phyloP scores from a whole-genome alignment of 2,888 invertebrate species.

The Eueremaeus valkanovi region DNA sequence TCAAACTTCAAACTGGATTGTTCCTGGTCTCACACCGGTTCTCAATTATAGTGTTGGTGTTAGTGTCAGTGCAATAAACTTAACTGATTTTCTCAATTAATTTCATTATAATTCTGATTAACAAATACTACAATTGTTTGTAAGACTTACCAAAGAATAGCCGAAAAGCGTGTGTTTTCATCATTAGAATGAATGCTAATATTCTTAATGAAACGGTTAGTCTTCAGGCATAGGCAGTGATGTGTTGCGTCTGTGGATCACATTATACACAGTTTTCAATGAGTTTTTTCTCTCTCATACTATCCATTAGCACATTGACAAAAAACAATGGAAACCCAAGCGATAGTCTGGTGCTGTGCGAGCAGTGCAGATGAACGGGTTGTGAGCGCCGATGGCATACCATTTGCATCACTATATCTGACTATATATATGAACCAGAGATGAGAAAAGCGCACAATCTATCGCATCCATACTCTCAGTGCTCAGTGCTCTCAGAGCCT shows the following conservation, averaged over 20 bases:
- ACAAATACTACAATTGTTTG: background rate
- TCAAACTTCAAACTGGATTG: no score
- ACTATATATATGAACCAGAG: background rate
- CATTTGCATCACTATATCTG: constrained; percentile 4
- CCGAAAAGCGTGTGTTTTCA: background rate
- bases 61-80: background rate
- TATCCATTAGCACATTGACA: constrained; percentile 22
- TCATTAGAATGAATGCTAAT: background rate
- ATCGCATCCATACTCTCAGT: background rate
- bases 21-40: no score
- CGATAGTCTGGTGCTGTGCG: background rate
- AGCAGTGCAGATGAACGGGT: constrained; percentile 5
- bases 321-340: background rate
- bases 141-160: background rate
- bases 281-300: constrained; percentile 7
- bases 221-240: background rate
- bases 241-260: constrained; percentile 1
- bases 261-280: constrained; percentile 8
- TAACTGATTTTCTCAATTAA: background rate
- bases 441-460: constrained; percentile 27
- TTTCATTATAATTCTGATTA: background rate
- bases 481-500: background rate
- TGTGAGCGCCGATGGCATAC: background rate
- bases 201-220: background rate
- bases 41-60: background rate